These are phyloP conservation scores for Zygaena filipendulae DNA, from an alignment of 2,888 invertebrate species.

Conservation along the genomic window DNA sequence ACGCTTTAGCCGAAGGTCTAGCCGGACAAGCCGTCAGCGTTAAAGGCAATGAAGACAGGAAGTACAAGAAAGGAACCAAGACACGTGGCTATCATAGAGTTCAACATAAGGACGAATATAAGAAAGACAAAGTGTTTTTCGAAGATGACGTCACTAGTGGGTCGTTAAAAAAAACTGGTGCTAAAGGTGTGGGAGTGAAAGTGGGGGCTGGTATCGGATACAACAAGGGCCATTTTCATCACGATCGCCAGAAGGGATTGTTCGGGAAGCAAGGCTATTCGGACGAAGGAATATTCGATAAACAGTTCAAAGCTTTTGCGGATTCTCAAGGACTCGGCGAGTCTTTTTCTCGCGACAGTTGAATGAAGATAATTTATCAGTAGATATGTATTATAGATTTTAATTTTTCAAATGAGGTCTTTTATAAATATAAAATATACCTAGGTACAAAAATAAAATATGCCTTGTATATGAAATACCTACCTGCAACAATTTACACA, in stretches of 20 bases:
- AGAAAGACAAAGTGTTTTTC: slow-evolving; percentile 69
- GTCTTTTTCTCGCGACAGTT: slow-evolving; percentile 29
- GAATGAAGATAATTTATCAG: slow-evolving; percentile 8
- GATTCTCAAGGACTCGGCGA: slow-evolving; percentile 51
- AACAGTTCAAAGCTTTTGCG: slow-evolving; percentile 51
- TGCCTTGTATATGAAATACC: too few species aligned
- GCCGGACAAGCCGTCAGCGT: slow-evolving; percentile 41
- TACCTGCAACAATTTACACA: too few species aligned
- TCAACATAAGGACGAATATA: slow-evolving; percentile 71
- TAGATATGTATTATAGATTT: not conserved
- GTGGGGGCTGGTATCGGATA: slow-evolving; percentile 47
- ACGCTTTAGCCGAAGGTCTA: slow-evolving; percentile 44
- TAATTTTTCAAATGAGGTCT: not conserved
- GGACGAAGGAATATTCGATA: slow-evolving; percentile 60
- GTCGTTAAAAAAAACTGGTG: slow-evolving; percentile 55
- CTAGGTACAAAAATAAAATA: too few species aligned
- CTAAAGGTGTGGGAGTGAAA: slow-evolving; percentile 51
- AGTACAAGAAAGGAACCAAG: slow-evolving; percentile 65
- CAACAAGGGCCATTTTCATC: slow-evolving; percentile 41
- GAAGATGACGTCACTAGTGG: slow-evolving; percentile 66
- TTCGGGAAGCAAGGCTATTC: slow-evolving; percentile 56
- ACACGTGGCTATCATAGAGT: slow-evolving; percentile 68
- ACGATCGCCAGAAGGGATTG: slow-evolving; percentile 50
- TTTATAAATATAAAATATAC: slow-evolving; percentile 1
- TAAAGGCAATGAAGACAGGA: slow-evolving; percentile 50